phyloP scores from a whole-genome alignment of 2,797 vertebrate genomes.

The Sphaeramia orbicularis region DNA sequence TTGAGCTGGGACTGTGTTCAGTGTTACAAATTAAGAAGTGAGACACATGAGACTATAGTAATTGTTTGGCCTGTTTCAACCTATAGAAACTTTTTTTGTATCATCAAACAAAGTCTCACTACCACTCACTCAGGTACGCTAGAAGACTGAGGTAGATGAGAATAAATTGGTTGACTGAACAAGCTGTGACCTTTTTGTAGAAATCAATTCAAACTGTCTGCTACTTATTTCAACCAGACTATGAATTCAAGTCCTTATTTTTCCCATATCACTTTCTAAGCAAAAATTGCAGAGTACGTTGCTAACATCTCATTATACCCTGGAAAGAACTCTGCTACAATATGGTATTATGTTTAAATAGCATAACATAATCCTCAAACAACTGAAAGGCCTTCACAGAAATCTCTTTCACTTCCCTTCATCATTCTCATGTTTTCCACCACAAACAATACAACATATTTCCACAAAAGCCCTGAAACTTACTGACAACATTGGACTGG shows the following conservation, averaged over 20 bases:
- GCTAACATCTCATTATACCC: constrained; percentile 63
- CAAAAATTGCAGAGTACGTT: constrained; percentile 39
- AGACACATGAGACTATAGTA: neutral
- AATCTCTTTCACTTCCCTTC: constrained; percentile 46
- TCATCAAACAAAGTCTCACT: constrained; percentile 42
- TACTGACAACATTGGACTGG: constrained; percentile 96
- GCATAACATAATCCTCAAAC: constrained; percentile 37
- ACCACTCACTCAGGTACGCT: constrained; percentile 36
- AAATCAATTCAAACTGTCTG: constrained; percentile 63
- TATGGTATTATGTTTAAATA: constrained; percentile 44
- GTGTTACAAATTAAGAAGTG: constrained; percentile 28
- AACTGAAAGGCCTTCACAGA: constrained; percentile 32
- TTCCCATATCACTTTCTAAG: constrained; percentile 18
- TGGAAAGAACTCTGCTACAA: constrained; percentile 29
- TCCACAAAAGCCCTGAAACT: constrained; percentile 77
- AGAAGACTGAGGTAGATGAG: constrained; percentile 54
- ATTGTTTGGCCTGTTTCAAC: constrained; percentile 24
- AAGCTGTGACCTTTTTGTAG: constrained; percentile 66
- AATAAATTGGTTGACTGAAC: constrained; percentile 68
- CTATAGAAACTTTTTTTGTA: constrained; percentile 46
- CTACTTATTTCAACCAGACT: constrained; percentile 46
- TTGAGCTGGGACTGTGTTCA: constrained; percentile 4
- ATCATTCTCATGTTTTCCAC: constrained; percentile 39
- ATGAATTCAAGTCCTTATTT: constrained; percentile 52
- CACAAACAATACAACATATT: constrained; percentile 14